A percentile compares a stretch with the other conserved stretches of the same genome.
phyloP scores from a whole-genome alignment of 2,113 vertebrate species.

The Ictalurus punctatus region DNA sequence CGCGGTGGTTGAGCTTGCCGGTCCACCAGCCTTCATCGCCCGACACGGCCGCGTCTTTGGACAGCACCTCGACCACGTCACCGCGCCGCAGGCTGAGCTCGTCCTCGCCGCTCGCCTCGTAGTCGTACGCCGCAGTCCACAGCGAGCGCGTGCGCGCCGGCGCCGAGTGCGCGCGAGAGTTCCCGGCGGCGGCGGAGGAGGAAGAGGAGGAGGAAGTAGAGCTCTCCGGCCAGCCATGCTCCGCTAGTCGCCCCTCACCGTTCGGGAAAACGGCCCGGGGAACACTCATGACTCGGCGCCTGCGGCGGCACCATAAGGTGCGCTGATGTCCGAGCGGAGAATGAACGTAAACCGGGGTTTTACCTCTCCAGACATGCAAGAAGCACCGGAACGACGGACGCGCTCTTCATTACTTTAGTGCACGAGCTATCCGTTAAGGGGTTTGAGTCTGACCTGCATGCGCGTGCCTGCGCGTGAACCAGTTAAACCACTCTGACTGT shows the following conservation, averaged over 20 bases:
- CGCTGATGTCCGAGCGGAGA: conserved; percentile 59
- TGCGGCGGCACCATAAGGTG: conserved; percentile 75
- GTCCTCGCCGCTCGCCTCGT: conserved; percentile 85
- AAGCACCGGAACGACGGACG: neutral
- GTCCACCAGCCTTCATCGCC: conserved; percentile 91
- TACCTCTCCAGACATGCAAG: conserved; percentile 7
- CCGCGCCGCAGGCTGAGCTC: conserved; percentile 84
- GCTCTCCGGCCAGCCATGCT: conserved; percentile 68
- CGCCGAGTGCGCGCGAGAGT: conserved; percentile 77
- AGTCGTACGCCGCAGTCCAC: conserved; percentile 86
- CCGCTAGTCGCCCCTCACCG: conserved; percentile 75
- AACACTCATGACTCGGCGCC: conserved; percentile 78
- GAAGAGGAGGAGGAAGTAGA: conserved; percentile 42
- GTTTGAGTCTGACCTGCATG: conserved; percentile 14
- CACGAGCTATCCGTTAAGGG: conserved; percentile 1
- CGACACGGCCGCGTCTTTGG: conserved; percentile 83
- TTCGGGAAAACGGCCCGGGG: conserved; percentile 80
- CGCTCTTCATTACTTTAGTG: neutral
- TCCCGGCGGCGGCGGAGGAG: conserved; percentile 28
- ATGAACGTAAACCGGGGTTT: conserved; percentile 30
- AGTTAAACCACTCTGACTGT: conserved; percentile 16
- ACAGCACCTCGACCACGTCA: conserved; percentile 85
- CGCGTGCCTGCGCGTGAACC: conserved; percentile 16
- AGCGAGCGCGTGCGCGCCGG: conserved; percentile 73
- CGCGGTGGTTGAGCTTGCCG: conserved; percentile 82